Percentiles rank a stretch among this genome's conserved stretches.
Evolutionary conservation across 2,888 invertebrate genomes (phyloP).

Genomic region (Tenodera sinensis): DNA sequence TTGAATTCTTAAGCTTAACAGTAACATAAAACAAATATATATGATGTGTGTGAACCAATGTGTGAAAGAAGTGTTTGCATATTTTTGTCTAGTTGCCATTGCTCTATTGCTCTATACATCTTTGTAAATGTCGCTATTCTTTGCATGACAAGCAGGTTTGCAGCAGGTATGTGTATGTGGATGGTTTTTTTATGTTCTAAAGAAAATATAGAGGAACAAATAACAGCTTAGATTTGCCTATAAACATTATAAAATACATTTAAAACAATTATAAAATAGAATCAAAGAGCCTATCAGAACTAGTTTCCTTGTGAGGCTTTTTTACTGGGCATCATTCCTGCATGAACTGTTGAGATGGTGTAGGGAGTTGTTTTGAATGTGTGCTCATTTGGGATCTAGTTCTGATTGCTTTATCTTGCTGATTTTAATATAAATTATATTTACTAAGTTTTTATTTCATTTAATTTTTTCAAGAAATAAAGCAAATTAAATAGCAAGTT

Average conservation of each 20-base stretch:
- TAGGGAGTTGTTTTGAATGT: not conserved
- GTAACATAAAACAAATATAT: not conserved
- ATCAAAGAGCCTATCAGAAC: not conserved
- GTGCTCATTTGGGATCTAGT: not conserved
- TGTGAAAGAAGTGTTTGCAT: not conserved
- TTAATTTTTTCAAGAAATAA: not conserved
- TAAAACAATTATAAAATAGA: not conserved
- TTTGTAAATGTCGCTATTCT: not conserved
- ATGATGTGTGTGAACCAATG: not conserved
- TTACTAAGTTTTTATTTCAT: not conserved
- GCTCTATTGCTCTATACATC: not conserved
- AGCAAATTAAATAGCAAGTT: not conserved
- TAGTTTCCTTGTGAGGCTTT: not conserved
- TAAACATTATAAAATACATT: not conserved
- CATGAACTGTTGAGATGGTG: not conserved
- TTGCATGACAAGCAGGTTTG: slow-evolving; percentile 12
- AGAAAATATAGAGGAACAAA: not conserved
- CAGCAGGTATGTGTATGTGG: slow-evolving; percentile 1
- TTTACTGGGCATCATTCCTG: not conserved
- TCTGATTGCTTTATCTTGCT: not conserved
- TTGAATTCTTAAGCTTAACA: not conserved
- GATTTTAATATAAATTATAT: not conserved
- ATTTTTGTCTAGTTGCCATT: not conserved
- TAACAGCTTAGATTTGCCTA: not conserved
- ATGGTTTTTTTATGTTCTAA: not conserved